phyloP scores from a whole-genome alignment of 92 coral and sea anemone species.

The Diadumene lineata region DNA sequence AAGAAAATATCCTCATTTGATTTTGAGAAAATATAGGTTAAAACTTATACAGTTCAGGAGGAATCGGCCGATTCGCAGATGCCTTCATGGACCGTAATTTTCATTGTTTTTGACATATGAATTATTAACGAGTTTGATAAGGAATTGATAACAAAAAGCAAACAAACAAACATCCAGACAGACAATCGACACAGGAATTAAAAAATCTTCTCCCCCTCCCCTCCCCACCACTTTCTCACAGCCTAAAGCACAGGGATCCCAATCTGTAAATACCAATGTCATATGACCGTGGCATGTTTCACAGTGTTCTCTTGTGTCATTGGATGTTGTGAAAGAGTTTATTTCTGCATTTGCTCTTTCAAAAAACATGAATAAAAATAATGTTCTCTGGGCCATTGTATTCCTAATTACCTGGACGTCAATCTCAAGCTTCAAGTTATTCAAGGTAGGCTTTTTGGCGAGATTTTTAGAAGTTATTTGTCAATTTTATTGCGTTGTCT shows the following conservation, averaged over 20 bases:
- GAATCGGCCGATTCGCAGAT: no score
- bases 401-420: neutral
- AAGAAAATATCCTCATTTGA: no score
- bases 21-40: no score
- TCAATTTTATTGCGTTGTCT: neutral
- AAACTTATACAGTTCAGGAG: no score
- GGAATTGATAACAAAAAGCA: no score
- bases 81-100: no score
- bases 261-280: neutral
- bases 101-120: no score
- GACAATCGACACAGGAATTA: no score
- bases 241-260: conserved; percentile 1
- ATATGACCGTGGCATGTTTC: conserved; percentile 7
- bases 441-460: conserved; percentile 2
- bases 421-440: neutral
- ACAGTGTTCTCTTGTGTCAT: neutral
- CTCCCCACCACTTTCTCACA: neutral
- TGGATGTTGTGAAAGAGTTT: conserved; percentile 6
- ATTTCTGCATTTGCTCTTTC: neutral
- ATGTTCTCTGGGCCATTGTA: neutral
- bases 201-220: no score
- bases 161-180: no score
- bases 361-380: neutral
- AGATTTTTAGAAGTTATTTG: neutral
- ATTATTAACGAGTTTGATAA: no score